Percentiles rank a stretch among this genome's conserved stretches.
Evolutionary conservation across 2,113 vertebrate genomes (phyloP).

Genomic region (Megaleporinus macrocephalus): DNA sequence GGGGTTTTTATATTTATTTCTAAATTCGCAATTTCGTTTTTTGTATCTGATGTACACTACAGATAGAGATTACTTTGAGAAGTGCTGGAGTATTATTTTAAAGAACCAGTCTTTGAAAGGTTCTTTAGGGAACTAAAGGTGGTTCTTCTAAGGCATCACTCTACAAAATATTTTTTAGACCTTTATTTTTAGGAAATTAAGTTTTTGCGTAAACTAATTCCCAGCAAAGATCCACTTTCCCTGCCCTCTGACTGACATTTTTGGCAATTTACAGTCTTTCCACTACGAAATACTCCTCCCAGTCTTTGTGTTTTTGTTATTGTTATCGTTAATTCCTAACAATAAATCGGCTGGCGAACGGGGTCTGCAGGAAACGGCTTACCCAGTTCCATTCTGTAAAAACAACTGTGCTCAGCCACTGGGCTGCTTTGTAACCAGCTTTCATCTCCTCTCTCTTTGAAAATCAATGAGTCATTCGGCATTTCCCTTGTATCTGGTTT

Average conservation of each 20-base stretch:
- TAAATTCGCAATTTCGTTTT: no score
- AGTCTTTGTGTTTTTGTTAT: slow-evolving; percentile 32
- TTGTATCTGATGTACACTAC: no score
- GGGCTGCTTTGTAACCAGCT: slow-evolving; percentile 28
- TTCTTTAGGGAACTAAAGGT: neutral
- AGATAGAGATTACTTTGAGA: no score
- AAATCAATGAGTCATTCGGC: slow-evolving; percentile 44
- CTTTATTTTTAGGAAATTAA: neutral
- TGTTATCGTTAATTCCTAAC: slow-evolving; percentile 11
- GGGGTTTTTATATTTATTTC: no score
- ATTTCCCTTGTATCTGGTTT: slow-evolving; percentile 31
- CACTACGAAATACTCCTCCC: neutral
- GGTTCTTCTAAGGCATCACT: neutral
- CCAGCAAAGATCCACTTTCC: neutral
- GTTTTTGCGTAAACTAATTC: neutral
- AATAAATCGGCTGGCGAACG: slow-evolving; percentile 28
- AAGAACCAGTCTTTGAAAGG: neutral
- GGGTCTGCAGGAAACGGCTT: slow-evolving; percentile 33
- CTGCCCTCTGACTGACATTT: neutral
- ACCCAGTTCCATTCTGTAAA: slow-evolving; percentile 10
- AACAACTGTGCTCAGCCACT: neutral
- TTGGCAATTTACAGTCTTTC: slow-evolving; percentile 6
- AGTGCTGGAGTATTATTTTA: no score
- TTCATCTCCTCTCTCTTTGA: slow-evolving; percentile 28
- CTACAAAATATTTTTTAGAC: neutral